These are phyloP conservation scores for Condylura cristata DNA, from an alignment of 2,113 vertebrate species.

Conservation along the genomic window DNA sequence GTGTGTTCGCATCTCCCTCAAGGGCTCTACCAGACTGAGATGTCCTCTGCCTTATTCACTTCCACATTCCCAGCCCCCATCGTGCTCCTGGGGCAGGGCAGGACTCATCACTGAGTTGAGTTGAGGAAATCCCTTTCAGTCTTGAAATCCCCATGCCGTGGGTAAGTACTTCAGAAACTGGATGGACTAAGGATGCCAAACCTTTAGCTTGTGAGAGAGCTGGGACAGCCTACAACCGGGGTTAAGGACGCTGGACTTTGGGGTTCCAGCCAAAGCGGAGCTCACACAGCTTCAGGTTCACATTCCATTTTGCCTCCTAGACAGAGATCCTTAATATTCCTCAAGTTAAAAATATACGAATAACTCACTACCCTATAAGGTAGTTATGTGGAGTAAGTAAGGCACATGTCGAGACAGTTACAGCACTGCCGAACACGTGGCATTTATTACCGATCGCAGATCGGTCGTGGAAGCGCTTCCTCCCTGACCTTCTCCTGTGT, in stretches of 20 bases:
- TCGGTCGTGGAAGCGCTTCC: too few relatives aligned
- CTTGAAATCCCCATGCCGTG: not conserved
- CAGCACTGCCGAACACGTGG: not conserved
- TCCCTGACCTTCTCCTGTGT: rapidly evolving
- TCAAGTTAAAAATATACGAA: not conserved
- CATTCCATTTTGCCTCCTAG: not conserved
- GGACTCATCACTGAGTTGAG: not conserved
- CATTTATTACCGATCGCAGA: too few relatives aligned
- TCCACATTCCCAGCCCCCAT: not conserved
- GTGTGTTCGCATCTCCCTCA: not conserved
- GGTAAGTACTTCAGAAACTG: not conserved
- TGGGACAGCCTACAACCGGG: not conserved
- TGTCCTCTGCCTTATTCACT: not conserved
- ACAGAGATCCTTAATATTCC: not conserved
- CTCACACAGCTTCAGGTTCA: not conserved
- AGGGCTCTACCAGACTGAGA: not conserved
- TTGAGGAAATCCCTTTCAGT: not conserved
- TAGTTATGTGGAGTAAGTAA: not conserved
- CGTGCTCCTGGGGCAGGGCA: not conserved
- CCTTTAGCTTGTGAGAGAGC: not conserved
- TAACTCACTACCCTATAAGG: not conserved
- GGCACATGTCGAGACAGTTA: not conserved
- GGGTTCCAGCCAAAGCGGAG: not conserved
- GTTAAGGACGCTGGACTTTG: not conserved
- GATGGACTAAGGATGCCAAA: not conserved